A percentile compares a stretch with the other conserved stretches of the same genome.
Conservation (phyloP, 2,888 invertebrate species). For the Cerastoderma edule region DNA sequence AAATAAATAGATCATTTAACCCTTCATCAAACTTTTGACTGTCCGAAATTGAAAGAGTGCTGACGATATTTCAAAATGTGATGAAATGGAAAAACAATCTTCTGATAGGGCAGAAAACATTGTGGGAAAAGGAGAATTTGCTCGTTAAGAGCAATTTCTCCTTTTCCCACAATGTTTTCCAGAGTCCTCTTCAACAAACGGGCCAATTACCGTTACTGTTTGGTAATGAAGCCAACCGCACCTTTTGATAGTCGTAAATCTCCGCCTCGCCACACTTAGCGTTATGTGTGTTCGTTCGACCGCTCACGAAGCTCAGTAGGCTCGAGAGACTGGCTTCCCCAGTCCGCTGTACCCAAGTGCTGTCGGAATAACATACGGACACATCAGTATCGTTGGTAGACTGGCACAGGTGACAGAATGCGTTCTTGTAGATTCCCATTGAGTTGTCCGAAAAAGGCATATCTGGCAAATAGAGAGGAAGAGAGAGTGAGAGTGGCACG, state of each 20-base stretch:
- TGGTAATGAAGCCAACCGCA: no score
- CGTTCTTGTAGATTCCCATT: no score
- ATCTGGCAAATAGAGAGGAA: no score
- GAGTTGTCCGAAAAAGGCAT: no score
- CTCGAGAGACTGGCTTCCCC: not conserved
- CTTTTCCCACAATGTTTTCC: constrained; percentile 1
- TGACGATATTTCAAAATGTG: not conserved
- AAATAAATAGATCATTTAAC: not conserved
- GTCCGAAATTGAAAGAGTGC: no score
- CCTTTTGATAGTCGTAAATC: no score
- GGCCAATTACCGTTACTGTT: not conserved
- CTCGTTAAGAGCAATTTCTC: not conserved
- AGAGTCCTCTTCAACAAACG: not conserved
- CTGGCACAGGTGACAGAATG: not conserved
- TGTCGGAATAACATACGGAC: not conserved
- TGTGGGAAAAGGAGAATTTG: constrained; percentile 8
- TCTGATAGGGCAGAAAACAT: not conserved
- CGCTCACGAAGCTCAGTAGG: not conserved
- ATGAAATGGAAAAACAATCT: no score
- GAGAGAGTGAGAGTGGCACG: no score
- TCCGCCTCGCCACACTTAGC: no score
- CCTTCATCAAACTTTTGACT: not conserved
- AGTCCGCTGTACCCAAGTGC: not conserved
- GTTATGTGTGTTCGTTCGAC: not conserved
- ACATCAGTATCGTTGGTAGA: not conserved